These are phyloP conservation scores for Turritopsis rubra DNA, from an alignment of 30 jellyfish, hydroid and myxozoan genomes.

Conservation along the genomic window DNA sequence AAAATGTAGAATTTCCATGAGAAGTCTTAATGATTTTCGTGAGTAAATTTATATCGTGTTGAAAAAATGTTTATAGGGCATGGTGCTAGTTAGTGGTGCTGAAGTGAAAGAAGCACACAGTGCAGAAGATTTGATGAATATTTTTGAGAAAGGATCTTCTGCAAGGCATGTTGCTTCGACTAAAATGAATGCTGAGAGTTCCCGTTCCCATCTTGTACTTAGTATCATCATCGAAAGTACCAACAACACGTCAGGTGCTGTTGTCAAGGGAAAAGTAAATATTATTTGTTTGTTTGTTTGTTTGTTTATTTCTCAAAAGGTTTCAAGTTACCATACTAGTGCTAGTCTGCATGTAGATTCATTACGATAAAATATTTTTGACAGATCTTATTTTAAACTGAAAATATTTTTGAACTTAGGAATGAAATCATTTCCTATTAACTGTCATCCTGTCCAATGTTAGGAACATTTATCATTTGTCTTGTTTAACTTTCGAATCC, in stretches of 20 bases:
- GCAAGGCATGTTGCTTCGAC: conserved; percentile 80
- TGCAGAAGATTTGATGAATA: conserved; percentile 59
- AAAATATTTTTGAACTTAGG: too few relatives aligned
- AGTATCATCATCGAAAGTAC: conserved; percentile 80
- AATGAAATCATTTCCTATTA: too few relatives aligned
- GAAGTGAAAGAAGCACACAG: conserved; percentile 48
- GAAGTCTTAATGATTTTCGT: not conserved
- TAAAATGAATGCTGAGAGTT: conserved; percentile 87
- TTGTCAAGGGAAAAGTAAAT: conserved; percentile 73
- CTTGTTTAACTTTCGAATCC: not conserved
- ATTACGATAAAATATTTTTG: too few relatives aligned
- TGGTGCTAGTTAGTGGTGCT: conserved; percentile 87
- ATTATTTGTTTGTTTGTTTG: not conserved
- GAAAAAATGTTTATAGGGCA: conserved; percentile 46
- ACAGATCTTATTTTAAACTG: too few relatives aligned
- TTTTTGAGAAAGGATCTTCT: conserved; percentile 82
- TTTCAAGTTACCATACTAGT: too few relatives aligned
- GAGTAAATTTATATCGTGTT: not conserved
- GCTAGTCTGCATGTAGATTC: too few relatives aligned
- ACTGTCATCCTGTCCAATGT: not conserved
- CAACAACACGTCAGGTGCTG: conserved; percentile 78
- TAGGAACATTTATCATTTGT: not conserved
- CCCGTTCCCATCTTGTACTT: conserved; percentile 73
- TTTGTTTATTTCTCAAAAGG: not conserved
- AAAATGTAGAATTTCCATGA: too few relatives aligned